Conservation (phyloP, 2,797 vertebrate genomes). For the Phrynocephalus guinanensis region DNA sequence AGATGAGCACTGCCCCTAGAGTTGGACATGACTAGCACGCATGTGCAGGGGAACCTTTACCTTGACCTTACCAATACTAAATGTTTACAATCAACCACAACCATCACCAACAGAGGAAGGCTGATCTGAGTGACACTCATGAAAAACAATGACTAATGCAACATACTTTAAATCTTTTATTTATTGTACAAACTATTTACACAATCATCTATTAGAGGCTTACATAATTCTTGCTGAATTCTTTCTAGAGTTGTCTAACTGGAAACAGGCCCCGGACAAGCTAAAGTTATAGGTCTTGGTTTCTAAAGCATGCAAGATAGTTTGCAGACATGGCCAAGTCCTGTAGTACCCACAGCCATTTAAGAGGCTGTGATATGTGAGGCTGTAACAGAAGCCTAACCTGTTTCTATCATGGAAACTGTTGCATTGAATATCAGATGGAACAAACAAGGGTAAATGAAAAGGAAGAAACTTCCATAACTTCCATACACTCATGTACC, state of each 20-base stretch:
- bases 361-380: slow-evolving; percentile 49
- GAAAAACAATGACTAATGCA: slow-evolving; percentile 8
- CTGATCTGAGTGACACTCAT: background rate
- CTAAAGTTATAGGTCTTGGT: slow-evolving; percentile 59
- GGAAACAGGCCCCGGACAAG: slow-evolving; percentile 51
- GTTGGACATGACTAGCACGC: too few species aligned
- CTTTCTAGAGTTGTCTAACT: slow-evolving; percentile 58
- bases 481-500: slow-evolving; percentile 36
- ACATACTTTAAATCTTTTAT: slow-evolving; percentile 74
- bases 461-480: slow-evolving; percentile 64
- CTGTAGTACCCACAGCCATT: slow-evolving; percentile 50
- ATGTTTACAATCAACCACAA: background rate
- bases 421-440: slow-evolving; percentile 53
- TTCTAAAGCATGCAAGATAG: slow-evolving; percentile 61
- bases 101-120: too few species aligned
- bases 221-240: slow-evolving; percentile 65
- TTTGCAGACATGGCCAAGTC: slow-evolving; percentile 44
- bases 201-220: slow-evolving; percentile 70
- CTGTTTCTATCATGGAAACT: slow-evolving; percentile 43
- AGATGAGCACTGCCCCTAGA: too few species aligned
- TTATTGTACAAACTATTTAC: slow-evolving; percentile 84
- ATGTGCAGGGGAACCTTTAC: too few species aligned
- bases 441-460: slow-evolving; percentile 69
- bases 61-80: background rate
- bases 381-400: slow-evolving; percentile 30